Base-by-base conservation (phyloP, 1,140 invertebrate genomes). In the Himalopsyche phryganea region DNA sequence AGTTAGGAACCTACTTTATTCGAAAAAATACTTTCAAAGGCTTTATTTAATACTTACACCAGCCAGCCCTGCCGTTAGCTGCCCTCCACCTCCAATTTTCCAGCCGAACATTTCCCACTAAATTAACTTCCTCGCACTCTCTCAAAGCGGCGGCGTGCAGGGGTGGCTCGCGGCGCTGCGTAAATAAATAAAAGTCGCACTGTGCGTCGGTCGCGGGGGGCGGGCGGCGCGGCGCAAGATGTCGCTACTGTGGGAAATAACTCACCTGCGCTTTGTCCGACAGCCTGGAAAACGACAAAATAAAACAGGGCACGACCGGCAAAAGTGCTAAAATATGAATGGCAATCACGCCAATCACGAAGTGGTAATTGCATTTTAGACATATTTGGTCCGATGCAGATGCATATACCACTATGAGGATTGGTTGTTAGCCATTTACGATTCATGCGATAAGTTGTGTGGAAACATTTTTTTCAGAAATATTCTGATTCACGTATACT, bases 101-200 rank as follows among this genome's bases (percentile, higher is more conserved):
- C 49, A 28, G 41, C 40, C 46, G 57, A 44, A 47, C 52, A 53
- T 53, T 53, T 40, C 58, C 58, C 46, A 54, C 50, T 54, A 54
- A 54, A 60, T 60, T 60, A 60, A 60, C 58, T 60, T 45, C 36
- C 50, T 60, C 44, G 58, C 58, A 60, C 58, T 60, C 58, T 60
- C 58, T 60, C 58, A 60, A 60, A 60, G 48, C 50, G 51, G 45
- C 50, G 50, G 50, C 40, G 50, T 14, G 50, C 50, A 23, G 41
- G 50, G 28, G 49, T 46, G 50, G 50, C 23, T 28, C 23, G 23
- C 9, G 14, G 36, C 38, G 13, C 35, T 14, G 35, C 46, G 40
- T 36, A 45, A 45, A 60, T 60, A 60, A 60, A 60, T 60, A 50
- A 60, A 60, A 55, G 42, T 54, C 36, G 42, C 51, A 23, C 57